phyloP scores from a whole-genome alignment of 2,888 invertebrate species.

The Drosophila stalkeri region DNA sequence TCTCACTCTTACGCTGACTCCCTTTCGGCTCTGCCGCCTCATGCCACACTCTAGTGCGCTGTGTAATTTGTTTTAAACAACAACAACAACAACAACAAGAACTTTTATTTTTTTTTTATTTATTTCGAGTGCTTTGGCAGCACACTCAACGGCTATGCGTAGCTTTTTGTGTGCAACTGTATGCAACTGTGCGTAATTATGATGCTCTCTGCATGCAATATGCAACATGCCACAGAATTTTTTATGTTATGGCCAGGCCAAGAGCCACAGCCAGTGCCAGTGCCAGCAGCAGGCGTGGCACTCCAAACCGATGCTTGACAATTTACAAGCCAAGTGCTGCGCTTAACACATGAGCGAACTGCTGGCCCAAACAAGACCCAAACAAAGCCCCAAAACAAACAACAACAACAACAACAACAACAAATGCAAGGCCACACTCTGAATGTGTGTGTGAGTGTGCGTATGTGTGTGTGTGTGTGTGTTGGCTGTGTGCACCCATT shows the following conservation, averaged over 20 bases:
- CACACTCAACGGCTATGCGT: conserved; percentile 40
- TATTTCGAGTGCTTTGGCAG: conserved; percentile 59
- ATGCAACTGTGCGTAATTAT: conserved; percentile 75
- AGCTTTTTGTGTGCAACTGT: conserved; percentile 43
- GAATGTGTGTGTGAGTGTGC: background rate
- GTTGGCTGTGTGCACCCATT: conserved; percentile 41
- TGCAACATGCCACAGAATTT: conserved; percentile 64
- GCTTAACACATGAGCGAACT: conserved; percentile 57
- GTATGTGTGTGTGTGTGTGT: conserved; percentile 2
- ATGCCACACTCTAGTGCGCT: conserved; percentile 45
- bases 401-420: conserved; percentile 30
- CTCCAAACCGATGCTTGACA: conserved; percentile 71
- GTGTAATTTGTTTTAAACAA: conserved; percentile 72
- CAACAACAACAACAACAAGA: conserved; percentile 34
- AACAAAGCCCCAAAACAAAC: conserved; percentile 47
- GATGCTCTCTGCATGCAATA: conserved; percentile 51
- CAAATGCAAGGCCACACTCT: conserved; percentile 31
- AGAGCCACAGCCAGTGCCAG: background rate
- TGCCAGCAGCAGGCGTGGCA: conserved; percentile 41
- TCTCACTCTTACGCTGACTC: background rate
- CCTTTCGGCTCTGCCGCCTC: conserved; percentile 1
- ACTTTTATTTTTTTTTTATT: conserved; percentile 49
- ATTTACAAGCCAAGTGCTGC: conserved; percentile 41
- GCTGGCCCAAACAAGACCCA: conserved; percentile 32
- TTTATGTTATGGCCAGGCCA: conserved; percentile 48